These are phyloP conservation scores for Chloroceryle amazona DNA, from an alignment of 2,797 vertebrate species.

Conservation along the genomic window DNA sequence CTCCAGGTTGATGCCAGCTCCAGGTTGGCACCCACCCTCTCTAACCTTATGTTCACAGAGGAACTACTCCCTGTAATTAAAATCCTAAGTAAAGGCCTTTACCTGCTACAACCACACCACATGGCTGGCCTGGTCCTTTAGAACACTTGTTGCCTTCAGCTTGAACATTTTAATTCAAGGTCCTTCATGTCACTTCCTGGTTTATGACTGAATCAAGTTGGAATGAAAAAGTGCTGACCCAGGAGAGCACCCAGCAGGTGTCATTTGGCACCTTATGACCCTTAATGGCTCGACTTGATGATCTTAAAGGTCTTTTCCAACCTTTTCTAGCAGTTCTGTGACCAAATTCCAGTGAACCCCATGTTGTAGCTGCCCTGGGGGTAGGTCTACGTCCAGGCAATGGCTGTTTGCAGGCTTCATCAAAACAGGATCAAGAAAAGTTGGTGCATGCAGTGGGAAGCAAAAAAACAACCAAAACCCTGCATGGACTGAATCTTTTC, in stretches of 20 bases:
- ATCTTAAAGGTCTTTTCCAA: not conserved
- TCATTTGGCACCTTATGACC: not conserved
- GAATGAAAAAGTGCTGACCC: not conserved
- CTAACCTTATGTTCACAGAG: not conserved
- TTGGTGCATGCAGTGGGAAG: not conserved
- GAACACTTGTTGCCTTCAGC: not conserved
- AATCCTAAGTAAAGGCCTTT: not conserved
- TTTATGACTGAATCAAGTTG: not conserved
- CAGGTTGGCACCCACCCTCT: accelerated
- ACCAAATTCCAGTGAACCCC: not conserved
- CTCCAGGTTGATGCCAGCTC: accelerated
- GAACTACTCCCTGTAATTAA: not conserved
- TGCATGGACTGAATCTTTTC: not conserved
- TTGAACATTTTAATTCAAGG: accelerated
- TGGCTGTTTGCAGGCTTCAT: not conserved
- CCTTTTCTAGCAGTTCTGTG: not conserved
- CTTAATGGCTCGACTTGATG: not conserved
- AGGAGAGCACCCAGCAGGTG: not conserved
- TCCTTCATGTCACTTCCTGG: not conserved
- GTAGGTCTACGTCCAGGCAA: too few relatives aligned
- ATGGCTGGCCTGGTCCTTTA: not conserved
- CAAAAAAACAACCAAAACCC: not conserved
- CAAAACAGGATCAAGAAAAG: not conserved
- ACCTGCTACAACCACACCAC: accelerated
- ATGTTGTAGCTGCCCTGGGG: not conserved